Evolutionary conservation across 2,888 invertebrate genomes (phyloP), one percentile per base, ranked within the genome.

Genomic region (Campoplex capitator): DNA sequence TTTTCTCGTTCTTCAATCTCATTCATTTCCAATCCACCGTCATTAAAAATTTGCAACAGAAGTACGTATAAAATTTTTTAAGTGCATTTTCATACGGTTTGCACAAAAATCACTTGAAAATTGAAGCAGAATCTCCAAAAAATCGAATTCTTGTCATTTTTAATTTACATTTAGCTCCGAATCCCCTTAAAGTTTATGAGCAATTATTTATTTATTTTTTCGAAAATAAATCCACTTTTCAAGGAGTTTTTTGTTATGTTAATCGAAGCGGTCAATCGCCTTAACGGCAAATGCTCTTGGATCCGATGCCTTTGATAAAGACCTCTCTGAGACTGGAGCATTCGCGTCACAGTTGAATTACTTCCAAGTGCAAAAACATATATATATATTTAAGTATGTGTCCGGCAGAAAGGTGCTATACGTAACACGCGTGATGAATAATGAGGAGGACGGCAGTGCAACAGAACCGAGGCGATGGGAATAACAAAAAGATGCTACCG

Each of bases 341-440:
- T 38, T 77, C 51, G 65, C 78, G 68, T 77, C 48, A 78, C 48
- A 73, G 67, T 86, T 83, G 76, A 86, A 48, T 77, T 77, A 73
- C 62, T 77, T 84, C 81, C 77, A 81, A 86, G 81, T 78, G 73
- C 23, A 48, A 65, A 77, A 75, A 79, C 54, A 73, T 73, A 74
- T 54, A 23, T 23, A 23, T 23, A 58, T 35, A 67, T 54, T 23
- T n/a, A 18, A 16, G 8, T 6, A n/a, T 38, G 32, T 23, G 54
- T 70, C 56, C 35, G 51, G 62, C 45, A 9, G 32, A 65, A 71
- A 78, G 58, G 68, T 75, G 76, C 74, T 35, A 70, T 70, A 80
- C 80, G 71, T 81, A 81, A 86, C 68, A 79, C 85, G 76, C 62
- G 88, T 74, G 83, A 87, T 85, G 85, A 86, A 84, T 87, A 87